Evolutionary conservation across 2,113 vertebrate species (phyloP), one percentile per base, ranked within the genome.

Genomic region (Oenanthe melanoleuca): DNA sequence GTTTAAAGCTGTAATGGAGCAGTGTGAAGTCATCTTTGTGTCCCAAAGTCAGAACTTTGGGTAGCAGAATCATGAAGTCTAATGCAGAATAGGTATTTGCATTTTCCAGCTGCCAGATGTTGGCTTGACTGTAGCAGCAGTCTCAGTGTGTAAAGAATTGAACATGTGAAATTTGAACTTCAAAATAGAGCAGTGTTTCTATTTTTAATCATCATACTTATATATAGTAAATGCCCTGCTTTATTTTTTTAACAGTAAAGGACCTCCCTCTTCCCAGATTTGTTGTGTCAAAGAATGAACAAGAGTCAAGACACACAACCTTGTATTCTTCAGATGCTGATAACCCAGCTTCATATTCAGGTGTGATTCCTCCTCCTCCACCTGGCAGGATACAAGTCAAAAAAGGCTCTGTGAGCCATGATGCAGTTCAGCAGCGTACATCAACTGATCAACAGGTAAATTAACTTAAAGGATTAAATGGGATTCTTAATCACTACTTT

Each of bases 231-330:
- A 91, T 81, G 28, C 25, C 19, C 25, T 90, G 22, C 38, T 91
- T 25, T 89, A 3, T 59, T 81, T 61, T 92, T 74, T 97, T 88
- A 70, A 94, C 98, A 99, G 99, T 99, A 87, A 99, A 99, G 94
- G 99, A 99, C 95, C 98, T 99, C 93, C 99, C 99, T 64, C 97
- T 99, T 97, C 99, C 99, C 89, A 98, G 99, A 96, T 99, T 99
- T 84, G 98, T 98, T 86, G 98, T 99, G 92, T 98, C 98, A 91
- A 99, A 99, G 97, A 99, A 99, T 44, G 99, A 99, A 86, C 99
- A 99, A 55, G 99, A 99, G 93, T 98, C 98, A 65, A 98, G 99
- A 91, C 98, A 99, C 45, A 90, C 98, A 14, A 97, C 98, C 31
- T 97, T 98, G 78, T 99, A 99, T 94, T 98, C 98, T 93, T 98